Evolutionary conservation across 2,797 vertebrate species (phyloP).

Genomic region (Micromesistius poutassou): DNA sequence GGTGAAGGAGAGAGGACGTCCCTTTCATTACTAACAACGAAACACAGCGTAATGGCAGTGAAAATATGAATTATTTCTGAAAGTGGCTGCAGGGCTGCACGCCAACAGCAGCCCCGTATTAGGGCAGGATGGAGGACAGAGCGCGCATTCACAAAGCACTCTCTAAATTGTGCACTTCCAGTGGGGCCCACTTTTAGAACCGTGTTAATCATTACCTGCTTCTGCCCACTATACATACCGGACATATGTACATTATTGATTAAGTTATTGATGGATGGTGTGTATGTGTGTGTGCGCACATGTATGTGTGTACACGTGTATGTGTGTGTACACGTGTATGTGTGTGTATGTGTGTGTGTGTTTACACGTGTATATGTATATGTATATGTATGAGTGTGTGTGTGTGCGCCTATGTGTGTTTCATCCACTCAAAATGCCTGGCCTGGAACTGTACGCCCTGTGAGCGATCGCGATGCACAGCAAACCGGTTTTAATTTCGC

Average conservation of each 20-base stretch:
- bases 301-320: neutral
- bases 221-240: neutral
- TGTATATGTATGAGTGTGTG: no score
- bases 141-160: slow-evolving; percentile 21
- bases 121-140: slow-evolving; percentile 37
- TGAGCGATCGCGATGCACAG: slow-evolving; percentile 63
- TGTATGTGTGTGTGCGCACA: neutral
- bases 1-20: slow-evolving; percentile 57
- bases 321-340: neutral
- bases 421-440: slow-evolving; percentile 50
- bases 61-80: slow-evolving; percentile 66
- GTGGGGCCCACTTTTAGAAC: neutral
- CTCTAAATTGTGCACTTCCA: slow-evolving; percentile 13
- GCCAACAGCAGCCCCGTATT: slow-evolving; percentile 51
- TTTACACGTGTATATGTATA: no score
- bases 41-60: slow-evolving; percentile 32
- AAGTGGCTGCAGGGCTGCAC: slow-evolving; percentile 65
- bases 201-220: slow-evolving; percentile 1
- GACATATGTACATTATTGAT: slow-evolving; percentile 4
- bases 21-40: slow-evolving; percentile 53
- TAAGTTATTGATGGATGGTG: neutral
- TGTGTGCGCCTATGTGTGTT: slow-evolving; percentile 34
- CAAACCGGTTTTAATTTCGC: slow-evolving; percentile 70
- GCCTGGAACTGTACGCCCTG: slow-evolving; percentile 46
- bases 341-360: slow-evolving; percentile 26